Evolutionary conservation across 2,113 vertebrate species (phyloP), one percentile per base, ranked within the genome.

Genomic region (Todiramphus saurophagus): DNA sequence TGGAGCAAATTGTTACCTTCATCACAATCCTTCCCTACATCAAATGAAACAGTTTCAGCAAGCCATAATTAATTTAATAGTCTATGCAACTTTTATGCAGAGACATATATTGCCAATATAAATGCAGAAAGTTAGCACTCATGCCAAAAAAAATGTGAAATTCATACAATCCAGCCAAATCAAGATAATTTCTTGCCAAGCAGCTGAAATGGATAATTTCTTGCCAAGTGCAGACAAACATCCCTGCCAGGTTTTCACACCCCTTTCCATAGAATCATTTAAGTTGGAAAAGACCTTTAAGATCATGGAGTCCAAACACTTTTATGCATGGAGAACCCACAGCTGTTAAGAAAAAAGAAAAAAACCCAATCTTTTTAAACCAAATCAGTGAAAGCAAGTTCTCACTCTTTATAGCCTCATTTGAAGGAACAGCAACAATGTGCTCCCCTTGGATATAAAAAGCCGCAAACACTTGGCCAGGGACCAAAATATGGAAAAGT

Each of bases 121-220:
- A 92, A 55, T 51, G 46, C 48, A 92, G 66, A 95, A 95, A 90
- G 51, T 51, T 64, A 93, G 19, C n/a, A 56, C 28, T 82, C 33
- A 41, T 37, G 21, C 48, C 33, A 51, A 68, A 48, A 58, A 73
- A 81, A 66, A 51, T 2, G 35, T 53, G 12, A 75, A 83, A 67
- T 46, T 77, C 73, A 60, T 92, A 78, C 9, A 41, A 58, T 37
- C 21, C 53, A 62, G 86, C 76, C 80, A 96, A 86, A 88, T 84
- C 60, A 72, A 87, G 86, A 21, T 74, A 75, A 77, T 37, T 75
- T 92, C 87, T 92, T 77, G 58, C 80, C 85, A 95, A 92, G 64
- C 11, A 83, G 58, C 43, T 93, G 37, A 90, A 90, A 70, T 13
- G 8, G 62, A 87, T 94, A 33, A 44, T 44, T 44, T 67, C 30